These are phyloP conservation scores for Sphenodon punctatus DNA, from an alignment of 2,797 vertebrate species.

Conservation along the genomic window DNA sequence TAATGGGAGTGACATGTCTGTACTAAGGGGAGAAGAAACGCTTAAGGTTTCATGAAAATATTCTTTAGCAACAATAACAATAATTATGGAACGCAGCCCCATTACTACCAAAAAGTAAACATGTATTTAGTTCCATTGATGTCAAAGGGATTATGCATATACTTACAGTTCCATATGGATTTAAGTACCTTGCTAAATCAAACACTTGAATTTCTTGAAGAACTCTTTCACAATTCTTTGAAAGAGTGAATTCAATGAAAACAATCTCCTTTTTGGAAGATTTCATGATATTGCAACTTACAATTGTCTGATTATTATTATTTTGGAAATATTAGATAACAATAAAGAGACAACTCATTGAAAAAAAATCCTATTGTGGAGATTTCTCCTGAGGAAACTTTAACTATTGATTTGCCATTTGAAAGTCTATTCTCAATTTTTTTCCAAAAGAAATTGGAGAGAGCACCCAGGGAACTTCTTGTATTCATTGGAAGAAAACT, in stretches of 20 bases:
- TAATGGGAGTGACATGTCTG: constrained; percentile 48
- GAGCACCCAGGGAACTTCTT: too few species aligned
- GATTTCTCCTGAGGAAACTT: too few species aligned
- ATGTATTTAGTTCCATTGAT: not conserved
- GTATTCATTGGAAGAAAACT: too few species aligned
- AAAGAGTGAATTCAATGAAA: not conserved
- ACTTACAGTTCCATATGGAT: not conserved
- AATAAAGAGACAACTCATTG: not conserved
- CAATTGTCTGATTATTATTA: not conserved
- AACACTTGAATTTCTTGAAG: not conserved
- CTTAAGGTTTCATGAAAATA: constrained; percentile 43
- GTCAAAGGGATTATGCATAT: not conserved
- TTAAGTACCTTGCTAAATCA: not conserved
- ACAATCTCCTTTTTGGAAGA: not conserved
- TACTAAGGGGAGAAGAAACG: constrained; percentile 20
- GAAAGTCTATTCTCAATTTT: too few species aligned
- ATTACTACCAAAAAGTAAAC: not conserved
- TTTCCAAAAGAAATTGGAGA: too few species aligned
- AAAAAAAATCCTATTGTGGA: too few species aligned
- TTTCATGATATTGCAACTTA: not conserved
- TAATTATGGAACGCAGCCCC: not conserved
- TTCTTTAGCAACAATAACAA: constrained; percentile 22
- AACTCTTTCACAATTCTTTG: too few species aligned
- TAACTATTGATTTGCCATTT: too few species aligned
- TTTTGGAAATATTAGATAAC: not conserved